phyloP scores from a whole-genome alignment of 2,888 invertebrate species.

The Eremobia ochroleuca region DNA sequence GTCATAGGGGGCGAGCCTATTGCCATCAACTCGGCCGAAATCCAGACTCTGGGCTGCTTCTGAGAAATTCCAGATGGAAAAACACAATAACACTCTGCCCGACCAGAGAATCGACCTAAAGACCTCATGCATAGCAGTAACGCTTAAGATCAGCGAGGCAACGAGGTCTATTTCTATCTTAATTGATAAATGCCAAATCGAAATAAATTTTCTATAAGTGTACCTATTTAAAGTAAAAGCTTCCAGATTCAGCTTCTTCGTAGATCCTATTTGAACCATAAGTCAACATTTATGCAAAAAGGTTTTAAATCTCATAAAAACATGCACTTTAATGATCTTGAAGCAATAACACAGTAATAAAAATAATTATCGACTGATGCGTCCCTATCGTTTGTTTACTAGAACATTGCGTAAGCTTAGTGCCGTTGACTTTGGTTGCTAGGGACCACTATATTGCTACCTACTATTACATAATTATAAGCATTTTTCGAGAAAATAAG shows the following conservation, averaged over 20 bases:
- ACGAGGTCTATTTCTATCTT: background rate
- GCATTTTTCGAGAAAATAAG: background rate
- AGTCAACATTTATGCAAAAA: slow-evolving; percentile 13
- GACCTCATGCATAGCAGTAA: background rate
- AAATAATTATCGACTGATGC: slow-evolving; percentile 50
- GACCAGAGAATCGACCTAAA: background rate
- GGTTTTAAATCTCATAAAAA: slow-evolving; percentile 32
- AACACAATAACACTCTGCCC: background rate
- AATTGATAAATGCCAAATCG: background rate
- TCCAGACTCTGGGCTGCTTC: background rate
- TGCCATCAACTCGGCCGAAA: background rate
- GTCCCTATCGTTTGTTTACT: slow-evolving; percentile 57
- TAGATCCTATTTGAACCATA: background rate
- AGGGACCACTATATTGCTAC: background rate
- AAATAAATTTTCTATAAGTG: background rate
- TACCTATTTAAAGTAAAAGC: background rate
- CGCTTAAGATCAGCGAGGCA: background rate
- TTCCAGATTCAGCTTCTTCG: background rate
- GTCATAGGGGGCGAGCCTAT: no score
- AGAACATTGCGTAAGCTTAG: slow-evolving; percentile 41
- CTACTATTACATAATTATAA: background rate
- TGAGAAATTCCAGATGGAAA: background rate
- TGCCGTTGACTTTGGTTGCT: slow-evolving; percentile 58
- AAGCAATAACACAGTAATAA: slow-evolving; percentile 58
- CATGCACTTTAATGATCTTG: slow-evolving; percentile 27